A percentile compares a stretch with the other conserved stretches of the same genome.
These are phyloP conservation scores for Drosophila mimetica DNA, from an alignment of 2,888 invertebrate species.

Conservation along the genomic window DNA sequence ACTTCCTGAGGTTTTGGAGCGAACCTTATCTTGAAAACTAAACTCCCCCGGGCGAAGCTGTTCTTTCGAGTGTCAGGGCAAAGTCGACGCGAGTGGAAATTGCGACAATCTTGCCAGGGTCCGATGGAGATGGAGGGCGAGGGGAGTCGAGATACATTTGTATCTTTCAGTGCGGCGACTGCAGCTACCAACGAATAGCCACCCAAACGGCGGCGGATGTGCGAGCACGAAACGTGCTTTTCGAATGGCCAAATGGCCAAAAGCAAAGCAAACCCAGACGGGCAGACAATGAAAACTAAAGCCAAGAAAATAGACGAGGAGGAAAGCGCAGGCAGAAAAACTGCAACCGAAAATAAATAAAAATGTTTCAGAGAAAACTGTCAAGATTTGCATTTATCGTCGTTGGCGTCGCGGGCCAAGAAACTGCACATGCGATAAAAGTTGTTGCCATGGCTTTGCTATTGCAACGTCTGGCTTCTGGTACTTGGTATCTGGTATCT, in stretches of 20 bases:
- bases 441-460: slow-evolving; percentile 36
- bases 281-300: slow-evolving; percentile 60
- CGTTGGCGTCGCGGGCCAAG: slow-evolving; percentile 60
- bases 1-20: not conserved
- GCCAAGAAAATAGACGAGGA: slow-evolving; percentile 18
- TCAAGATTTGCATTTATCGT: slow-evolving; percentile 76
- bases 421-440: slow-evolving; percentile 72
- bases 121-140: not conserved
- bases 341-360: slow-evolving; percentile 68
- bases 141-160: slow-evolving; percentile 44
- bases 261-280: slow-evolving; percentile 65
- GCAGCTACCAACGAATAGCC: slow-evolving; percentile 11
- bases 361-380: slow-evolving; percentile 73
- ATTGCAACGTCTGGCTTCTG: slow-evolving; percentile 19
- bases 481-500: slow-evolving; percentile 31
- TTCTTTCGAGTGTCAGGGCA: slow-evolving; percentile 10
- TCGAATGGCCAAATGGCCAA: slow-evolving; percentile 64
- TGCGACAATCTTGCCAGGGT: slow-evolving; percentile 53
- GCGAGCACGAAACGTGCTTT: slow-evolving; percentile 74
- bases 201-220: slow-evolving; percentile 59
- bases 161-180: slow-evolving; percentile 47
- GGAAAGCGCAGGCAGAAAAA: slow-evolving; percentile 46
- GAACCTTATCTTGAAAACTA: not conserved
- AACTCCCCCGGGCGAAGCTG: not conserved
- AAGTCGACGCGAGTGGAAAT: slow-evolving; percentile 36